phyloP scores from a whole-genome alignment of 35 echinoderm and acorn worm genomes.

The Patiria miniata region DNA sequence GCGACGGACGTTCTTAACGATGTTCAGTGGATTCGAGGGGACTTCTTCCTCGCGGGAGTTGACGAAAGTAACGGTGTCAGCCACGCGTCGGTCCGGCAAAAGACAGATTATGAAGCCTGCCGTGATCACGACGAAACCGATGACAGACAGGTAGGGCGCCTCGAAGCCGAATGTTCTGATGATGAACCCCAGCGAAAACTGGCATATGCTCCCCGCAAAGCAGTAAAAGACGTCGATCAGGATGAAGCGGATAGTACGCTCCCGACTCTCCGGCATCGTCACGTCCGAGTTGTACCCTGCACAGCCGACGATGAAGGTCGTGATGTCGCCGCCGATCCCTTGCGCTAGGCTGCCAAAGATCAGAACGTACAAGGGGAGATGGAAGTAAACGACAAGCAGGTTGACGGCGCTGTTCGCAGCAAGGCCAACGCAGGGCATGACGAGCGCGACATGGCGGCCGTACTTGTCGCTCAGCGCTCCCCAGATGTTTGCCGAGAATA shows the following conservation, averaged over 20 bases:
- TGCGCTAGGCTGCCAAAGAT: background rate
- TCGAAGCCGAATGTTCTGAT: conserved; percentile 30
- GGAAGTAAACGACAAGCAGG: background rate
- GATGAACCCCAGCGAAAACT: background rate
- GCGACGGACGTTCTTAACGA: background rate
- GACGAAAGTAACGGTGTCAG: background rate
- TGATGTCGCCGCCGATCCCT: background rate
- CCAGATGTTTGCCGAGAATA: conserved; percentile 13
- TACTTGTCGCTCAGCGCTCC: background rate
- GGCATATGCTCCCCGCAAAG: background rate
- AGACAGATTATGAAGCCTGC: background rate
- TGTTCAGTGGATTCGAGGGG: background rate
- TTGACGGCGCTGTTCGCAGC: background rate
- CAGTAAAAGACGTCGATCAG: background rate
- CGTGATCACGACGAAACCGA: background rate
- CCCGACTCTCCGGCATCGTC: background rate
- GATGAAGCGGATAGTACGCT: conserved; percentile 18
- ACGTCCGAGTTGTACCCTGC: conserved; percentile 14
- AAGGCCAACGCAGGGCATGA: background rate
- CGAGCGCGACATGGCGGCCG: conserved; percentile 13
- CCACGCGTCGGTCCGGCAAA: background rate
- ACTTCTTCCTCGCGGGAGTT: background rate
- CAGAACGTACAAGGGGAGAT: background rate
- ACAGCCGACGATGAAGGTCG: background rate
- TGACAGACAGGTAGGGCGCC: background rate